Base-by-base conservation (phyloP, 2,888 invertebrate genomes). In the Arrhopalites spinosus region DNA sequence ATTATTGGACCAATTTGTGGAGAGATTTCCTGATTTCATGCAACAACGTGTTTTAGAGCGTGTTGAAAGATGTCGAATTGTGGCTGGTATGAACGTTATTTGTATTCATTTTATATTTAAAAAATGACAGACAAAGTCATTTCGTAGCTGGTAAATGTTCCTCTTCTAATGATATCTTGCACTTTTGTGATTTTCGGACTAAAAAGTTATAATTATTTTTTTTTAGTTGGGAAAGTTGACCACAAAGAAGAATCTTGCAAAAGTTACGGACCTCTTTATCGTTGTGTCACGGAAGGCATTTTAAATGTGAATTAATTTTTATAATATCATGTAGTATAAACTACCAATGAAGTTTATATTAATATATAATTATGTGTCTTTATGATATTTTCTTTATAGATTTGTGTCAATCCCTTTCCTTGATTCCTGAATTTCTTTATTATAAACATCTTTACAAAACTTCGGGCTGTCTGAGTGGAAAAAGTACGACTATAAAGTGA, bases 231-330 rank as follows among this genome's bases (percentile, higher is more conserved):
- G 0, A 74, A 68, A 68, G 17, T 68, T 17, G 56, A 74, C 36
- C 68, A 56, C 45, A 74, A 74, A 43, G 74, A 74, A 29, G 67
- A 74, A 43, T 56, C 68, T 7, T 74, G 74, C n/a, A 74, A 64
- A 30, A 59, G 59, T 27, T 74, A 74, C 23, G 74, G 68, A 36
- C 74, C 74, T 25, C 47, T 74, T 2, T 68, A 50, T 1, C 56
- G 74, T 2, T 74, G 74, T 30, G 29, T 74, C 20, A 68, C 59
- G 3, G 74, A 74, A 17, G 74, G 59, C 8, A 67, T 74, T 23
- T 74, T 74, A 20, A 74, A 74, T 68, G 74, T 74, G 30, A 74
- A 45, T 47, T 15, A 13, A 2, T 69, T 29, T 67, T 69, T 7
- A n/a, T n/a, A n/a, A n/a, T n/a, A n/a, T n/a, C n/a, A n/a, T n/a